Conservation (phyloP, 2,797 vertebrate species). For the Tolypeutes matacus region DNA sequence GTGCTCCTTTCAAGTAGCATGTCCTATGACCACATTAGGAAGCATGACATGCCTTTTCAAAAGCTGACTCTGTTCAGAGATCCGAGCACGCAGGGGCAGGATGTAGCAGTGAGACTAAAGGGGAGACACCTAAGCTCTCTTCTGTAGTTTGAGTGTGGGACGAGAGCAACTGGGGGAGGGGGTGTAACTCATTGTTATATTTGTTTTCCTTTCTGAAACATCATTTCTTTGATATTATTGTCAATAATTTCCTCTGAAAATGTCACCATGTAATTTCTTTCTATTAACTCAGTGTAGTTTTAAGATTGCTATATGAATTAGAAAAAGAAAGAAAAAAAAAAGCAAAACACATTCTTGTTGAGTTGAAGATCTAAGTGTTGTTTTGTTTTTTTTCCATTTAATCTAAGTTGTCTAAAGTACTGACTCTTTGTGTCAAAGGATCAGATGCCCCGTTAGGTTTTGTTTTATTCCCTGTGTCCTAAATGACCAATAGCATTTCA, state of each 20-base stretch:
- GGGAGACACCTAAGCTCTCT: background rate
- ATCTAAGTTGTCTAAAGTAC: background rate
- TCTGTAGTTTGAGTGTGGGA: background rate
- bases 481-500: background rate
- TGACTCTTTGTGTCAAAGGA: background rate
- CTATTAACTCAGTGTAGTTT: background rate
- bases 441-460: background rate
- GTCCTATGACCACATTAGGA: constrained; percentile 69
- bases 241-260: constrained; percentile 26
- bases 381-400: constrained; percentile 36
- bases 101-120: background rate
- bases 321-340: background rate
- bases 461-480: background rate
- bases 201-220: constrained; percentile 36
- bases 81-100: background rate
- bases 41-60: constrained; percentile 51
- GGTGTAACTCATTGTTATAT: background rate
- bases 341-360: background rate
- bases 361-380: background rate
- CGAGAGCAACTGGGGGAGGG: background rate
- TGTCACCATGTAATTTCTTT: constrained; percentile 18
- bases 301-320: constrained; percentile 30
- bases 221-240: constrained; percentile 32
- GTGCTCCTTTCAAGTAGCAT: background rate
- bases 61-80: background rate